phyloP scores from a whole-genome alignment of 2,888 invertebrate species.

The Atherix ibis region DNA sequence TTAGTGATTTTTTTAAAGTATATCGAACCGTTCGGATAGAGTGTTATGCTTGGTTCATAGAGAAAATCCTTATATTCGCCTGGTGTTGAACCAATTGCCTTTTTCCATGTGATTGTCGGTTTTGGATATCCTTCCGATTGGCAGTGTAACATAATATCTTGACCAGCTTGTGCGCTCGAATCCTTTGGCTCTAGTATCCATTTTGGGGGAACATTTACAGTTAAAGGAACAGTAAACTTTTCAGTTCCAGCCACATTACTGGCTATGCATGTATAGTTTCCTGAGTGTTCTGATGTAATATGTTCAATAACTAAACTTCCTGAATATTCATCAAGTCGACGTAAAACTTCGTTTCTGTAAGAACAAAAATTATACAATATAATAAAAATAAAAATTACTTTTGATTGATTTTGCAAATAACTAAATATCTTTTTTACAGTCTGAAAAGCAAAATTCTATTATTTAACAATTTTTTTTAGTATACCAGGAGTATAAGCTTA shows the following conservation, averaged over 20 bases:
- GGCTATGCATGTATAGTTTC: constrained; percentile 87
- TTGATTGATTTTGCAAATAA: too few relatives aligned
- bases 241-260: constrained; percentile 67
- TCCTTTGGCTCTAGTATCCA: constrained; percentile 77
- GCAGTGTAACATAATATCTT: constrained; percentile 72
- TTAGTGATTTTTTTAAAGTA: constrained; percentile 70
- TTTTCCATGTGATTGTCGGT: constrained; percentile 76
- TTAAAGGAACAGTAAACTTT: constrained; percentile 59
- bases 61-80: constrained; percentile 73
- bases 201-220: constrained; percentile 77
- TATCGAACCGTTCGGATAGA: constrained; percentile 69
- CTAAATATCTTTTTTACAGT: too few relatives aligned
- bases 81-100: constrained; percentile 63
- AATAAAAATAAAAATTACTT: too few relatives aligned
- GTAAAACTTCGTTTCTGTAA: constrained; percentile 35
- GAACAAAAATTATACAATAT: too few relatives aligned
- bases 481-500: too few relatives aligned
- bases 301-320: constrained; percentile 73
- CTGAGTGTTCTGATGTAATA: constrained; percentile 69
- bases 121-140: constrained; percentile 85
- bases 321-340: constrained; percentile 68
- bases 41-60: constrained; percentile 60
- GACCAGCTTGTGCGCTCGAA: constrained; percentile 65
- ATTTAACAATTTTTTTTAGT: too few relatives aligned
- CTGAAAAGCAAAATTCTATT: too few relatives aligned